A percentile compares a stretch with the other conserved stretches of the same genome.
phyloP scores from a whole-genome alignment of 92 coral and sea anemone species.

The Porites evermanni region DNA sequence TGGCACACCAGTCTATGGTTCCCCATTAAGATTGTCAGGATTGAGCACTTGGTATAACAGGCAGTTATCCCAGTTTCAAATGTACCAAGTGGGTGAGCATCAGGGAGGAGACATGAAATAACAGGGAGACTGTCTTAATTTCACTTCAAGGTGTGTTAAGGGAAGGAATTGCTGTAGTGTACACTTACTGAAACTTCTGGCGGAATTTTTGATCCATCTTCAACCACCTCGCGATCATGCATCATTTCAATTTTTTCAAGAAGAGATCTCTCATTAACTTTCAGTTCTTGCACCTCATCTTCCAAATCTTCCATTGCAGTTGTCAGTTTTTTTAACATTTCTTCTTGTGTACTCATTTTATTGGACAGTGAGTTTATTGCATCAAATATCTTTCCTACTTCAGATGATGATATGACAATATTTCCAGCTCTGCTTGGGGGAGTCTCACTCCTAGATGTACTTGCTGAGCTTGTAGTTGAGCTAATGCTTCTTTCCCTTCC shows the following conservation, averaged over 20 bases:
- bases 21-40: too few species aligned
- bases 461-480: neutral
- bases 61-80: too few species aligned
- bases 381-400: conserved; percentile 15
- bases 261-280: conserved; percentile 1
- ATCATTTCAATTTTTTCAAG: neutral
- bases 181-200: conserved; percentile 20
- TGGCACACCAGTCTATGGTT: too few species aligned
- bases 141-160: too few species aligned
- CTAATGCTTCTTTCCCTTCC: conserved; percentile 5
- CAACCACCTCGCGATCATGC: neutral
- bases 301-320: too few species aligned
- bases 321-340: neutral
- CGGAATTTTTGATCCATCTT: conserved; percentile 6
- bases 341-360: neutral
- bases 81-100: too few species aligned
- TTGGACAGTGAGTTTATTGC: conserved; percentile 7
- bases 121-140: too few species aligned
- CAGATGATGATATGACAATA: neutral
- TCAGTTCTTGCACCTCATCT: conserved; percentile 3
- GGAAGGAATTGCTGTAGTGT: too few species aligned
- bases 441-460: conserved; percentile 14
- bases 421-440: neutral
- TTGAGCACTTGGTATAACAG: too few species aligned
- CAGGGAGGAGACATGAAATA: too few species aligned